Base-by-base conservation (phyloP, 2,888 invertebrate genomes). In the Amiota minor region DNA sequence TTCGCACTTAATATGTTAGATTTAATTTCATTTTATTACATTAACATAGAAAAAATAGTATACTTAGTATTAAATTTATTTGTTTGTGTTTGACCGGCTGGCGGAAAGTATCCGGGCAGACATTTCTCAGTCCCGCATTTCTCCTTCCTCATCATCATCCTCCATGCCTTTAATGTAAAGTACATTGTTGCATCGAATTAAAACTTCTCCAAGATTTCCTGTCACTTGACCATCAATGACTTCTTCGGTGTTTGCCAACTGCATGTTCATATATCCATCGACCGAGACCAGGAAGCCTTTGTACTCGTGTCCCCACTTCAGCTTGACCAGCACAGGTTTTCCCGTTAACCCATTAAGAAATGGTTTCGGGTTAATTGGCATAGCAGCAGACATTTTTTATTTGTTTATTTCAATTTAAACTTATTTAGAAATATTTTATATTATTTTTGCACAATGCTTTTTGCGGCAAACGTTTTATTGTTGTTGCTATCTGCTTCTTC, bases 231-330 rank as follows among this genome's bases (percentile, higher is more conserved):
- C 98, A 86, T 99, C 98, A 77, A 99, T 96, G 87, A 94, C 96
- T 91, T 99, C 99, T 90, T 99, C 99, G 10, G 99, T 97, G 89
- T 98, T 98, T 0, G 98, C 99, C 75, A 99, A 91, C 91, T 99
- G 98, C 80, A 99, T 91, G 89, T 99, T 99, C 99, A 99, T 99
- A 88, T 99, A 99, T 9, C 97, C 97, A 91, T 99, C 99, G 1
- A 98, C 97, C 4, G 99, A 98, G 0, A 99, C 99, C 50, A 99
- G 91, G 82, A 97, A 96, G 14, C 99, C 99, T 92, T 98, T 98
- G 90, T 99, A 99, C 90, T 99, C 99, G 90, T 99, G 99, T 47
- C 99, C 99, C 99, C 99, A 99, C 89, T 99, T 99, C 76, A 99
- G 91, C 91, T 99, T 99, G 2, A 99, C 98, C 90, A 98, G 93